phyloP scores from a whole-genome alignment of 2,888 invertebrate species.

The Luffia ferchaultella region DNA sequence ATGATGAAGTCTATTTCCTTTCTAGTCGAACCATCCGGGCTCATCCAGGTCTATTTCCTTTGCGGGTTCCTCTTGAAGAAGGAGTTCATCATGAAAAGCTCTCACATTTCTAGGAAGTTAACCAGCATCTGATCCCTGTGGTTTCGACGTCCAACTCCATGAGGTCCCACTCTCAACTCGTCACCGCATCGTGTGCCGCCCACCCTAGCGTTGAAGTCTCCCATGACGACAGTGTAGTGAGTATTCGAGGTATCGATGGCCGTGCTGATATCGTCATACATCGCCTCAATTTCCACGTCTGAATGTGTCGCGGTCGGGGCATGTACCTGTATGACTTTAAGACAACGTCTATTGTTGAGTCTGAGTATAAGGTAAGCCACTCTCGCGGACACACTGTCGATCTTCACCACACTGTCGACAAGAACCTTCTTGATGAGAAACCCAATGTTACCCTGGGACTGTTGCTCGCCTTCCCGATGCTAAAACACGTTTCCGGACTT shows the following conservation, averaged over 20 bases:
- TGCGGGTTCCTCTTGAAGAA: slow-evolving; percentile 8
- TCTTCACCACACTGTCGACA: neutral
- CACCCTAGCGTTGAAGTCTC: too few species aligned
- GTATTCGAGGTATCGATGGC: neutral
- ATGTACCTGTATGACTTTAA: neutral
- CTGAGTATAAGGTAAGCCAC: too few species aligned
- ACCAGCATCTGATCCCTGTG: slow-evolving; percentile 9
- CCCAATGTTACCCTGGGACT: too few species aligned
- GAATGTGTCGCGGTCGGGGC: neutral
- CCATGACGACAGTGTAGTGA: slow-evolving; percentile 1
- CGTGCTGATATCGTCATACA: neutral
- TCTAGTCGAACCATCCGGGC: slow-evolving; percentile 7
- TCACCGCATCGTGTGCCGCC: neutral
- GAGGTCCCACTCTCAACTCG: slow-evolving; percentile 7
- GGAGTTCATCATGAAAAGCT: slow-evolving; percentile 9
- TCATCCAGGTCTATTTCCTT: slow-evolving; percentile 8
- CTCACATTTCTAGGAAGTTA: slow-evolving; percentile 8
- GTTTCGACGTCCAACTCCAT: slow-evolving; percentile 10
- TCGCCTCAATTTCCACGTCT: neutral
- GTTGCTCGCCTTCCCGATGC: too few species aligned
- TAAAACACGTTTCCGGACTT: too few species aligned
- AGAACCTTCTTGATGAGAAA: too few species aligned
- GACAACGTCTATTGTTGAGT: neutral
- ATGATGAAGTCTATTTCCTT: too few species aligned
- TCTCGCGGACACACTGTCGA: neutral